Percentiles rank a stretch among this genome's conserved stretches.
Evolutionary conservation across 2,797 vertebrate species (phyloP).

Genomic region (Melanotaenia pygmaea): DNA sequence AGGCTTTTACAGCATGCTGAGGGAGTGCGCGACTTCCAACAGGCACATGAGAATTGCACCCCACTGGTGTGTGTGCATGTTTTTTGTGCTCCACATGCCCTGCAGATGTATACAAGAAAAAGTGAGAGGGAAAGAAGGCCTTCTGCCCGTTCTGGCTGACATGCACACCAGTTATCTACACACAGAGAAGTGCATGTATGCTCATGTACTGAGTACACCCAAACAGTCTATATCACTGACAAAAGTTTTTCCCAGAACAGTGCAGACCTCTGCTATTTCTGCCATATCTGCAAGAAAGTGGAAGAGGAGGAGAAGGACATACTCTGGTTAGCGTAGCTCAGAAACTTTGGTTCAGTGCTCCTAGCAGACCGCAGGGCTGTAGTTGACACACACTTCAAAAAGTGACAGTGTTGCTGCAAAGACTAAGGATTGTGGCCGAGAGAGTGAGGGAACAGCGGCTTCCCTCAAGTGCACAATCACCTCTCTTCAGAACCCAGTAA

Average conservation of each 20-base stretch:
- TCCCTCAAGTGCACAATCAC: conserved; percentile 86
- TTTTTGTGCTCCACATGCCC: conserved; percentile 75
- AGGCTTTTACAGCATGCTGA: conserved; percentile 71
- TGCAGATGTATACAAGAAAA: conserved; percentile 74
- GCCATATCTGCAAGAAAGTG: conserved; percentile 11
- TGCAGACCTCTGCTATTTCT: conserved; percentile 48
- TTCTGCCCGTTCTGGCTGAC: conserved; percentile 43
- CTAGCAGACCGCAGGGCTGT: conserved; percentile 84
- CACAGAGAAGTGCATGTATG: conserved; percentile 44
- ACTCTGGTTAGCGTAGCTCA: conserved; percentile 76
- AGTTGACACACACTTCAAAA: conserved; percentile 85
- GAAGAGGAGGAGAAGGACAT: conserved; percentile 17
- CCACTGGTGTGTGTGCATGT: conserved; percentile 70
- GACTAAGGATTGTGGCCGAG: conserved; percentile 85
- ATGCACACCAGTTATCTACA: conserved; percentile 29
- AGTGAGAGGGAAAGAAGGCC: conserved; percentile 32
- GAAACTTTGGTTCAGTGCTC: conserved; percentile 87
- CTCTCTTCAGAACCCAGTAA: conserved; percentile 90
- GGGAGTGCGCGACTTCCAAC: conserved; percentile 71
- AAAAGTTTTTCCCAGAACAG: conserved; percentile 75
- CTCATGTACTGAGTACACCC: conserved; percentile 29
- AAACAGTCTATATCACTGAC: conserved; percentile 33
- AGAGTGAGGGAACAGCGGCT: conserved; percentile 82
- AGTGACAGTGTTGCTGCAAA: conserved; percentile 87
- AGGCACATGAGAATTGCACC: conserved; percentile 73